A percentile compares a stretch with the other conserved stretches of the same genome.
These are phyloP conservation scores for Molothrus aeneus DNA, from an alignment of 2,797 vertebrate species.

Conservation along the genomic window DNA sequence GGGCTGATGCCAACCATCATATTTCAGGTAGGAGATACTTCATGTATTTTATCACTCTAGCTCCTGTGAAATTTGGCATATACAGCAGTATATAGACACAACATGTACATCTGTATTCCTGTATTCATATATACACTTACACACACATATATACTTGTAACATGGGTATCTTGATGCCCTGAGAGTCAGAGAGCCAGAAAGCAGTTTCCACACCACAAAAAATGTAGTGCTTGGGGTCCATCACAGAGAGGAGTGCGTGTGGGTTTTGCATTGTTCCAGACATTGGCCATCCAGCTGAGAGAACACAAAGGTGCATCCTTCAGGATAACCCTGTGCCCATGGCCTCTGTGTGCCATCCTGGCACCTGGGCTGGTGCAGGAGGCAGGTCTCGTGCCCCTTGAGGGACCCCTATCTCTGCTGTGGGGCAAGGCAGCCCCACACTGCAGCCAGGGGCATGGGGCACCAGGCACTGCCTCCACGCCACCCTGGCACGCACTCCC, in stretches of 20 bases:
- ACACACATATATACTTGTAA: neutral
- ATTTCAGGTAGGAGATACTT: slow-evolving; percentile 1
- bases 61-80: neutral
- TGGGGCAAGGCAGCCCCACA: slow-evolving; percentile 33
- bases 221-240: neutral
- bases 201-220: neutral
- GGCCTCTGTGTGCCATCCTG: neutral
- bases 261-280: accelerated
- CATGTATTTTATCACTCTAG: neutral
- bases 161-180: neutral
- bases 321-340: accelerated
- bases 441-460: neutral
- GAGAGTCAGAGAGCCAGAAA: neutral
- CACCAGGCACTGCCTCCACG: neutral
- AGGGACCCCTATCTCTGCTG: neutral
- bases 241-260: accelerated
- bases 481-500: accelerated
- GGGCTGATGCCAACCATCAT: neutral
- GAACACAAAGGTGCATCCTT: neutral
- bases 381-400: accelerated
- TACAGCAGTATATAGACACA: neutral
- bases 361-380: accelerated
- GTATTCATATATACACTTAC: neutral
- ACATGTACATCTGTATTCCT: neutral
- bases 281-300: neutral